phyloP scores from a whole-genome alignment of 1,140 invertebrate species.

The Drosophila saltans region DNA sequence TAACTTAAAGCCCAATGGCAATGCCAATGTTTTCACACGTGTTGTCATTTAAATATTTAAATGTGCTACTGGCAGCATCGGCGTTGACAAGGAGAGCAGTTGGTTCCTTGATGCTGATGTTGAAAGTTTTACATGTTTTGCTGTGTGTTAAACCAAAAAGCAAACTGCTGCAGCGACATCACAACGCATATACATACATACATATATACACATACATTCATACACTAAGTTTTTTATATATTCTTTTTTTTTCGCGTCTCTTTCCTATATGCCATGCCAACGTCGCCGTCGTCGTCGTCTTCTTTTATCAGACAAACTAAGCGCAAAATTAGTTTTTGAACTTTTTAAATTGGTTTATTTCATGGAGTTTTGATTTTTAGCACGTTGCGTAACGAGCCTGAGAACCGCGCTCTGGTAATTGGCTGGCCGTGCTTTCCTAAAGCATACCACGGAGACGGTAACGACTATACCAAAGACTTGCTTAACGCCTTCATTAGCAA shows the following conservation, averaged over 20 bases:
- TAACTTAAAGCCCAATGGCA: conserved; percentile 56
- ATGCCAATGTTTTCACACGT: conserved; percentile 76
- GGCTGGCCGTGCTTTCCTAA: conserved; percentile 55
- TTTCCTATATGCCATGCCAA: conserved; percentile 42
- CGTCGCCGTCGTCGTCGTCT: conserved; percentile 46
- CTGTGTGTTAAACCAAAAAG: conserved; percentile 74
- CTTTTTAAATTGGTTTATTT: conserved; percentile 83
- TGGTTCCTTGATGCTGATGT: conserved; percentile 21
- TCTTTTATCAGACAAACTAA: conserved; percentile 82
- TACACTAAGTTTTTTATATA: conserved; percentile 41
- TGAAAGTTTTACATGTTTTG: conserved; percentile 73
- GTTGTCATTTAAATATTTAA: conserved; percentile 79
- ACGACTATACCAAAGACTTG: conserved; percentile 31
- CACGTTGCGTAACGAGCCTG: conserved; percentile 77
- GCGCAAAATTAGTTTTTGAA: conserved; percentile 83
- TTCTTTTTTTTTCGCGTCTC: conserved; percentile 23
- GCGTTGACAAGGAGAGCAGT: conserved; percentile 52
- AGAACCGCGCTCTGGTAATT: conserved; percentile 72
- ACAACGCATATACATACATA: conserved; percentile 23
- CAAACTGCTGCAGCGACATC: conserved; percentile 69
- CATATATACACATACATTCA: conserved; percentile 33
- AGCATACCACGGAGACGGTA: conserved; percentile 33
- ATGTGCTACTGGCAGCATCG: conserved; percentile 70
- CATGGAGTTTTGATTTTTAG: conserved; percentile 83
- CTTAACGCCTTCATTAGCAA: conserved; percentile 76